phyloP scores from a whole-genome alignment of 2,888 invertebrate species.

The Agonopterix heracliana region DNA sequence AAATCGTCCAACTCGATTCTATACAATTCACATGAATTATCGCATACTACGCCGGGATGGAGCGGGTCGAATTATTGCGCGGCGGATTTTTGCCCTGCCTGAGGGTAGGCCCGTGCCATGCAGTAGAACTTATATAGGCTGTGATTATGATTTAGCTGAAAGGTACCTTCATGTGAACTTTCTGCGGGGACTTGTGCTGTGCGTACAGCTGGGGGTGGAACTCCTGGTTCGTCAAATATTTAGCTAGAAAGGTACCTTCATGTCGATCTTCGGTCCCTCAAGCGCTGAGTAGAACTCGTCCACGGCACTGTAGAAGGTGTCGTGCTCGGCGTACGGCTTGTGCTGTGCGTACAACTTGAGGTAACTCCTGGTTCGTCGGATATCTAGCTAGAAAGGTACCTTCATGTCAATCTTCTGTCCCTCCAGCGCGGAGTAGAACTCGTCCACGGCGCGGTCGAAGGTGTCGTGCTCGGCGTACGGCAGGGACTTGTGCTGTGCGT shows the following conservation, averaged over 20 bases:
- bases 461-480: conserved; percentile 81
- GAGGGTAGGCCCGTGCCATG: no score
- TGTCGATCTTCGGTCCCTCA: conserved; percentile 95
- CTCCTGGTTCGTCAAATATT: conserved; percentile 92
- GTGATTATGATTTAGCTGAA: no score
- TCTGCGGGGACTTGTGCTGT: conserved; percentile 84
- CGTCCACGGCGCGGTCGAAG: conserved; percentile 94
- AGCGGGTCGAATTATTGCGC: no score
- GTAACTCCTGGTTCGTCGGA: conserved; percentile 95
- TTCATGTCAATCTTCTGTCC: conserved; percentile 96
- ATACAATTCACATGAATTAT: no score
- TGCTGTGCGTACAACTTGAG: conserved; percentile 89
- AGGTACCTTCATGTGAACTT: conserved; percentile 88
- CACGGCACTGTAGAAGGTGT: conserved; percentile 89
- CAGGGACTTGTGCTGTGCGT: conserved; percentile 80
- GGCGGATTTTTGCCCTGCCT: no score
- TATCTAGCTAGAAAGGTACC: no score
- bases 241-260: conserved; percentile 81
- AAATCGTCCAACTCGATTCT: no score
- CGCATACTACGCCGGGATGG: no score
- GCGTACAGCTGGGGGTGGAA: conserved; percentile 93
- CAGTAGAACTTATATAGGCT: no score
- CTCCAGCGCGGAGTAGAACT: conserved; percentile 95
- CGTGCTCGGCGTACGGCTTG: conserved; percentile 79
- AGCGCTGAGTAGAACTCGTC: conserved; percentile 97